Evolutionary conservation across 2,888 invertebrate species (phyloP).

Genomic region (Apodemia mormo): DNA sequence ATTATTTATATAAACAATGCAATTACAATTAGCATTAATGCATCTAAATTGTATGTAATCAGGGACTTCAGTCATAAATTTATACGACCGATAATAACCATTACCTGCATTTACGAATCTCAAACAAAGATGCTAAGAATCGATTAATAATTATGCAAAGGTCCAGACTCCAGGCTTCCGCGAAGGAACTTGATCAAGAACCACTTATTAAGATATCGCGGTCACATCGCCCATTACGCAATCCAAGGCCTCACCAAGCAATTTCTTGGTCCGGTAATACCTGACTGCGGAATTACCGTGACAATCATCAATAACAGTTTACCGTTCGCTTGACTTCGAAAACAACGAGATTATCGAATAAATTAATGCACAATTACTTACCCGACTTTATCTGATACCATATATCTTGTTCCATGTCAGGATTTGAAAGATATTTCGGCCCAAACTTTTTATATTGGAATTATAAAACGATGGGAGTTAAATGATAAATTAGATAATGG

Average conservation of each 20-base stretch:
- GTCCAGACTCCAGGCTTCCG: constrained; percentile 46
- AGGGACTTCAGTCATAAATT: not conserved
- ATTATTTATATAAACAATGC: constrained; percentile 15
- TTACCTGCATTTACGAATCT: not conserved
- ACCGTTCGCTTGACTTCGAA: constrained; percentile 58
- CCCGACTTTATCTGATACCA: constrained; percentile 13
- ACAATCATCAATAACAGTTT: constrained; percentile 67
- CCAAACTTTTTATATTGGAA: constrained; percentile 18
- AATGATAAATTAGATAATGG: constrained; percentile 4
- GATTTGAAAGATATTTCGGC: constrained; percentile 10
- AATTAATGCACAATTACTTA: constrained; percentile 29
- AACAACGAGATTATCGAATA: constrained; percentile 54
- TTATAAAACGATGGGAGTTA: constrained; percentile 20
- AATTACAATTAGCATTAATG: constrained; percentile 15
- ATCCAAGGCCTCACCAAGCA: constrained; percentile 49
- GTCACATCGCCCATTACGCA: constrained; percentile 71
- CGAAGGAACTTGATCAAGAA: constrained; percentile 66
- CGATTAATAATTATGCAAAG: constrained; percentile 71
- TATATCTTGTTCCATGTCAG: constrained; percentile 21
- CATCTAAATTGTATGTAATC: constrained; percentile 10
- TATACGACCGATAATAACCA: constrained; percentile 19
- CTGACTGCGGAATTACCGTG: constrained; percentile 58
- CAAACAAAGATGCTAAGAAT: constrained; percentile 36
- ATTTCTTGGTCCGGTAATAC: constrained; percentile 59
- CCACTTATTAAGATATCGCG: constrained; percentile 78